Conservation (phyloP, 1,140 invertebrate genomes). For the Oscheius sp. region DNA sequence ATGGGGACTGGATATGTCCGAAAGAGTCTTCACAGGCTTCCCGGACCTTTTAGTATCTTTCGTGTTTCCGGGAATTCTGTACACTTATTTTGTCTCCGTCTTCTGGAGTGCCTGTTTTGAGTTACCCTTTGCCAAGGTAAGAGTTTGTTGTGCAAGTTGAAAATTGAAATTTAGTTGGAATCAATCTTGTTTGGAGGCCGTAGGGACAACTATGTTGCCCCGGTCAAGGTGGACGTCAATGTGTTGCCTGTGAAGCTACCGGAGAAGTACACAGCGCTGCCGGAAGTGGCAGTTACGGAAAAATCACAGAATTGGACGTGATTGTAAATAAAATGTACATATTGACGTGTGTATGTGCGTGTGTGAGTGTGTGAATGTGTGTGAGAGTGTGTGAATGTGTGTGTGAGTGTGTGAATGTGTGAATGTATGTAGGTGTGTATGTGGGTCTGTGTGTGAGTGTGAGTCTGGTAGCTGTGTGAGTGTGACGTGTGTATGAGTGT, state of each 20-base stretch:
- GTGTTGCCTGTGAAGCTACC: not conserved
- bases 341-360: too few species aligned
- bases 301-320: not conserved
- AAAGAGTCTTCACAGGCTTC: not conserved
- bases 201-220: not conserved
- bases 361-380: too few species aligned
- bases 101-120: constrained; percentile 42
- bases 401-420: too few species aligned
- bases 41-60: not conserved
- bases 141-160: not conserved
- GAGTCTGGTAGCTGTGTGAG: too few species aligned
- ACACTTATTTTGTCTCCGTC: constrained; percentile 31
- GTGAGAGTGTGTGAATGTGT: too few species aligned
- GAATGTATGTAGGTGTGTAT: too few species aligned
- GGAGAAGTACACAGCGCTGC: not conserved
- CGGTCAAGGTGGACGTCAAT: not conserved
- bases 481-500: too few species aligned
- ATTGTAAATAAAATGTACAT: not conserved
- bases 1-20: not conserved
- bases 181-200: not conserved
- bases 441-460: too few species aligned
- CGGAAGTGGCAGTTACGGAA: not conserved
- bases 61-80: constrained; percentile 27
- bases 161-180: not conserved
- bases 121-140: constrained; percentile 34